A percentile compares a stretch with the other conserved stretches of the same genome.
Conservation (phyloP, 2,888 invertebrate species). For the Fabriciana adippe region DNA sequence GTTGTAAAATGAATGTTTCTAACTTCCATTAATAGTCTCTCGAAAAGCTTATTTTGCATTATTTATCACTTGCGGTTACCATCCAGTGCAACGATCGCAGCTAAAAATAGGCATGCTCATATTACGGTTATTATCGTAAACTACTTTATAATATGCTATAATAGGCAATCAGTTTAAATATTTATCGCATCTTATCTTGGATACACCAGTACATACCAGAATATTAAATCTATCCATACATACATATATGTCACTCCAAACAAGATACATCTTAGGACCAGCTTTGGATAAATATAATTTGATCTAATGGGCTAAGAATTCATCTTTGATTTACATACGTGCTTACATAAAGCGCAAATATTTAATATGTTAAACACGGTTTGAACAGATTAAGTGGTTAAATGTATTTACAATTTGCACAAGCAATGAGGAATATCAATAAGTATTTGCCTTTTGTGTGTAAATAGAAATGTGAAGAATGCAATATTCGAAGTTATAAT, state of each 20-base stretch:
- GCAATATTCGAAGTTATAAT: slow-evolving; percentile 53
- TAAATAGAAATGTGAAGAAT: slow-evolving; percentile 45
- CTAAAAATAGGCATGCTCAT: slow-evolving; percentile 64
- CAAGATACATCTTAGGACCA: background rate
- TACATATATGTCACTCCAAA: background rate
- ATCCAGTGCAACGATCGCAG: slow-evolving; percentile 61
- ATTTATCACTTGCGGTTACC: slow-evolving; percentile 63
- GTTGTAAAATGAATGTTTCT: slow-evolving; percentile 7
- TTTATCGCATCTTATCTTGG: slow-evolving; percentile 22
- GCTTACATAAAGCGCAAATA: slow-evolving; percentile 23
- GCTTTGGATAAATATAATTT: slow-evolving; percentile 21
- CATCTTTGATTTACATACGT: slow-evolving; percentile 30
- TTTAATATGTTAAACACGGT: slow-evolving; percentile 38
- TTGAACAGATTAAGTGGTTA: slow-evolving; percentile 42
- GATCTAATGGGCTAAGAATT: slow-evolving; percentile 36
- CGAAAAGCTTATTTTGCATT: slow-evolving; percentile 58
- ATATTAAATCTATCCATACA: background rate
- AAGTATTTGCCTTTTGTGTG: slow-evolving; percentile 43
- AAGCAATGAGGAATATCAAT: slow-evolving; percentile 48
- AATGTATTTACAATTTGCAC: slow-evolving; percentile 45
- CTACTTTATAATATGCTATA: slow-evolving; percentile 34
- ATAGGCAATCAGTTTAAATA: slow-evolving; percentile 24
- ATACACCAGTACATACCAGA: background rate
- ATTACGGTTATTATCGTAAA: slow-evolving; percentile 48
- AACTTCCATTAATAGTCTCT: slow-evolving; percentile 23